Evolutionary conservation across 2,888 invertebrate species (phyloP), one percentile per base, ranked within the genome.

Genomic region (Ophraella communa): DNA sequence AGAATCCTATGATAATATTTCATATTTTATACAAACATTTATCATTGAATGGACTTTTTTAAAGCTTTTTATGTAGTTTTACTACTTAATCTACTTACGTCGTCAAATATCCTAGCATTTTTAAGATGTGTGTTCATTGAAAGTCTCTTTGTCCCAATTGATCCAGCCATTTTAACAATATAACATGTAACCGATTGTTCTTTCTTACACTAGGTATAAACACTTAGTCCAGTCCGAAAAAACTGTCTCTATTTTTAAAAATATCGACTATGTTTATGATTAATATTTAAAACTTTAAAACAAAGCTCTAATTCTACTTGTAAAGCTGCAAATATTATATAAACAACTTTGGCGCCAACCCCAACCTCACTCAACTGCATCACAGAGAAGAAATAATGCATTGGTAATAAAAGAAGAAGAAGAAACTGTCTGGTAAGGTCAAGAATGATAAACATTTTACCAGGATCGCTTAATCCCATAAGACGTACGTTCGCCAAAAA

Each of bases 21-120:
- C n/a, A 35, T 14, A 35, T 35, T 17, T 53, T 35, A 2, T 59
- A 17, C 7, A 39, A n/a, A n/a, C n/a, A 35, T n/a, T 35, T 11
- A 4, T 4, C 11, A 3, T 1, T 2, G 17, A 39, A 39, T 39
- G 39, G n/a, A 4, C 14, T 39, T n/a, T 39, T 17, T 39, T 14
- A 7, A 14, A 7, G 1, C 17, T 14, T 7, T 39, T 39, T 14
- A 17, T 14, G 5, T 1, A 17, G 49, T 21, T 11, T n/a, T 21
- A 33, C 14, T 4, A 39, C 2, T 39, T 27, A 35, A 8, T 24
- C 49, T 30, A 68, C 72, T 65, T 71, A 78, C 79, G 51, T 79
- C 78, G 51, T 79, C 79, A 66, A 80, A 80, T 56, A 79, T 80
- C 58, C 73, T 71, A 1, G 80, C 80, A 65, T 78, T 69, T 71